Evolutionary conservation across 2,888 invertebrate genomes (phyloP), one percentile per base, ranked within the genome.

Genomic region (Spilosoma lubricipeda): DNA sequence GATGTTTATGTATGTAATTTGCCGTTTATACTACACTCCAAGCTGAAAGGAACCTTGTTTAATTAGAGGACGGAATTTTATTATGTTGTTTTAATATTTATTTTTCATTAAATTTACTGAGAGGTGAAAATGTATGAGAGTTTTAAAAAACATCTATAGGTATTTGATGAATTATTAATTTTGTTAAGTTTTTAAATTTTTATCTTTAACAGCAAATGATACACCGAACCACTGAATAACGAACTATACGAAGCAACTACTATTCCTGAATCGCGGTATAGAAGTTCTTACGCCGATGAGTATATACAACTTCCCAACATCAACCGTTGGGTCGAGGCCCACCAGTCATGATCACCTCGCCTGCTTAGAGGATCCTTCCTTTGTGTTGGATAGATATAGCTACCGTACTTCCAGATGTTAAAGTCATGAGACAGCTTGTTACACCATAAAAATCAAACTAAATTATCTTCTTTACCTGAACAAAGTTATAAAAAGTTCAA

Each of bases 1-100:
- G 85, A 91, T 92, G 90, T 93, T 93, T 93, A 92, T 93, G 90
- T 89, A 90, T 88, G 91, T 91, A 91, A 92, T 92, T 90, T 88
- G 80, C 70, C 80, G 77, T 83, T 85, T 85, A 80, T 78, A 74
- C 77, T 80, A 80, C 75, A 79, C 79, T 74, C 75, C 45, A 59
- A n/a, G 74, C 73, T 42, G 48, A 75, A 80, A 78, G 68, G 70
- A 73, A 52, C 74, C 75, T 76, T 76, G 81, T 72, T 59, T 68
- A 81, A 83, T 84, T 80, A 81, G 81, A 81, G 73, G 67, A 64
- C 45, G 70, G 72, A 73, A 74, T 68, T 56, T 65, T 67, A 20
- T 77, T 73, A 59, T 67, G 74, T 65, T 74, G 39, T 27, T 75
- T 30, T 3, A 20, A 59, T 67, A 65, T 67, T 77, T 80, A 63